phyloP scores from a whole-genome alignment of 2,113 vertebrate genomes.

The Pitta sordida region DNA sequence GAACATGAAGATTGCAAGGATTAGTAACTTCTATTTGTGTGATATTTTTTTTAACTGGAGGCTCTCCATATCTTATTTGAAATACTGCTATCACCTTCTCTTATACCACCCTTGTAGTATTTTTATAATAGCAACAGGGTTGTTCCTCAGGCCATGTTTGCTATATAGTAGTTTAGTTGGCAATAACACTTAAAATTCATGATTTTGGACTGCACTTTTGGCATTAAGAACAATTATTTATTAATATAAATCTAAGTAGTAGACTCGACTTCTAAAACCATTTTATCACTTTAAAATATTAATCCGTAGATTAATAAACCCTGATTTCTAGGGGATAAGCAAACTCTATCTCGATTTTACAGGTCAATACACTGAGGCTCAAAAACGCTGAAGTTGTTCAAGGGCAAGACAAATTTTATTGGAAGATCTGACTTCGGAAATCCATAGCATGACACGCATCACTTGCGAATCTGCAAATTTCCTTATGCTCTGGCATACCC shows the following conservation, averaged over 20 bases:
- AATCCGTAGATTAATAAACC: not conserved
- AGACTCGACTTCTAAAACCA: not conserved
- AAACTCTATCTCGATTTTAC: not conserved
- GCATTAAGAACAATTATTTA: not conserved
- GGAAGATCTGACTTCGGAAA: not conserved
- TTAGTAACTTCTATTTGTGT: not conserved
- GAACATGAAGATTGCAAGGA: not conserved
- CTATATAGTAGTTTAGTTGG: not conserved
- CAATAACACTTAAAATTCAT: not conserved
- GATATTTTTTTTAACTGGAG: not conserved
- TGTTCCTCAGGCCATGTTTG: not conserved
- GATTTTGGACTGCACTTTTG: not conserved
- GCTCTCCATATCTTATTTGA: not conserved
- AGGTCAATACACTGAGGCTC: not conserved
- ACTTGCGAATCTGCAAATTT: not conserved
- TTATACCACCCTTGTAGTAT: not conserved
- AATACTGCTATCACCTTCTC: not conserved
- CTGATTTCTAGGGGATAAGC: not conserved
- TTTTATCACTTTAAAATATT: not conserved
- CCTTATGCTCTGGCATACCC: not conserved
- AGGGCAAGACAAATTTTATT: accelerated
- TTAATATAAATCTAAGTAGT: not conserved
- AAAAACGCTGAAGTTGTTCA: not conserved
- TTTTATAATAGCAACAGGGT: not conserved
- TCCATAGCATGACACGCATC: not conserved